Evolutionary conservation across 2,888 invertebrate genomes (phyloP).

Genomic region (Kryphioiulus occultus): DNA sequence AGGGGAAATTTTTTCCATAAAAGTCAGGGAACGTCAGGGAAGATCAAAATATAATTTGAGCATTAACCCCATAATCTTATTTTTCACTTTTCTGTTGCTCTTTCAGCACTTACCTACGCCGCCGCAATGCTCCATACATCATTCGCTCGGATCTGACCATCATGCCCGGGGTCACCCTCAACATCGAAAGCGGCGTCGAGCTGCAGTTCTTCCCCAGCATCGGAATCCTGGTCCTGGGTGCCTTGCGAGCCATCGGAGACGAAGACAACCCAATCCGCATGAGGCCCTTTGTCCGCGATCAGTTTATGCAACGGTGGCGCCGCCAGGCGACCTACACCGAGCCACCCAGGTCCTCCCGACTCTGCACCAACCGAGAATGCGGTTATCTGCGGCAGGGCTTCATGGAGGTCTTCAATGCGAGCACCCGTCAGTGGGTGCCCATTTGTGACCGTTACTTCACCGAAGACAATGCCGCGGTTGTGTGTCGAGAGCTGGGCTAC

Average conservation of each 20-base stretch:
- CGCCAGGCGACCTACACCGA: neutral
- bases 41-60: too few relatives aligned
- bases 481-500: constrained; percentile 90
- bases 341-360: constrained; percentile 52
- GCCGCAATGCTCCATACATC: constrained; percentile 75
- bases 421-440: constrained; percentile 95
- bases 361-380: constrained; percentile 56
- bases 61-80: too few relatives aligned
- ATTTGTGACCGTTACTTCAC: constrained; percentile 96
- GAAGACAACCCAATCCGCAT: constrained; percentile 58
- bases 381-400: constrained; percentile 77
- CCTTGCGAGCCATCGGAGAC: constrained; percentile 82
- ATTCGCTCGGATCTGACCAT: constrained; percentile 92
- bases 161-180: constrained; percentile 90
- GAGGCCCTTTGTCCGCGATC: constrained; percentile 58
- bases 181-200: constrained; percentile 85
- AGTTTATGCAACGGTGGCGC: neutral
- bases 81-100: too few relatives aligned
- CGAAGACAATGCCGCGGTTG: constrained; percentile 95
- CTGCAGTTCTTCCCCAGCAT: constrained; percentile 96
- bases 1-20: too few relatives aligned
- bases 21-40: too few relatives aligned
- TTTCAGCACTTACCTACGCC: constrained; percentile 69
- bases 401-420: constrained; percentile 91
- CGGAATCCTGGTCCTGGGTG: constrained; percentile 92